phyloP scores from a whole-genome alignment of 2,888 invertebrate genomes.

The Tipula helvola region DNA sequence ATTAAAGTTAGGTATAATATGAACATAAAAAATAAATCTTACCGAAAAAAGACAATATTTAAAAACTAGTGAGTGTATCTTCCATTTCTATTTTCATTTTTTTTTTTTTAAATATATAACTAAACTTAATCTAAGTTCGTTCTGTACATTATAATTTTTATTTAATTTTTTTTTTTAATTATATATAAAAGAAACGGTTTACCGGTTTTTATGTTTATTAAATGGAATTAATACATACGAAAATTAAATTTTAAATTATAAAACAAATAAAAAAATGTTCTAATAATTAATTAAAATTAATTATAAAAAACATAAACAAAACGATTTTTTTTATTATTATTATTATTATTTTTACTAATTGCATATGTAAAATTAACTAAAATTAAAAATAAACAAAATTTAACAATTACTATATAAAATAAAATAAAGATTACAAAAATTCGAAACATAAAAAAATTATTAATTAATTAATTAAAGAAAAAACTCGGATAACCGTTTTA shows the following conservation, averaged over 20 bases:
- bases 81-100: not conserved
- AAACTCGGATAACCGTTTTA: not conserved
- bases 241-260: not conserved
- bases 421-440: not conserved
- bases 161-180: not conserved
- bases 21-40: not conserved
- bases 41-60: not conserved
- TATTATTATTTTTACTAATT: not conserved
- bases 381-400: not conserved
- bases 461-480: not conserved
- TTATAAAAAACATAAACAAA: not conserved
- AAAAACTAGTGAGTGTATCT: constrained; percentile 8
- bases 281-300: not conserved
- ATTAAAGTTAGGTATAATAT: not conserved
- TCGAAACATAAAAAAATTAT: not conserved
- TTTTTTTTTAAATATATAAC: not conserved
- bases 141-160: not conserved
- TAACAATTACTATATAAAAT: not conserved
- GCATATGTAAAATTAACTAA: constrained; percentile 4
- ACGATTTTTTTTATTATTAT: not conserved
- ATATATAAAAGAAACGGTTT: not conserved
- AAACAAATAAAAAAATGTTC: not conserved
- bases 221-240: not conserved
- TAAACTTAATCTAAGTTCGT: constrained; percentile 7
- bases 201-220: not conserved